These are phyloP conservation scores for Papilio polytes DNA, from an alignment of 1,140 invertebrate species.

Conservation along the genomic window DNA sequence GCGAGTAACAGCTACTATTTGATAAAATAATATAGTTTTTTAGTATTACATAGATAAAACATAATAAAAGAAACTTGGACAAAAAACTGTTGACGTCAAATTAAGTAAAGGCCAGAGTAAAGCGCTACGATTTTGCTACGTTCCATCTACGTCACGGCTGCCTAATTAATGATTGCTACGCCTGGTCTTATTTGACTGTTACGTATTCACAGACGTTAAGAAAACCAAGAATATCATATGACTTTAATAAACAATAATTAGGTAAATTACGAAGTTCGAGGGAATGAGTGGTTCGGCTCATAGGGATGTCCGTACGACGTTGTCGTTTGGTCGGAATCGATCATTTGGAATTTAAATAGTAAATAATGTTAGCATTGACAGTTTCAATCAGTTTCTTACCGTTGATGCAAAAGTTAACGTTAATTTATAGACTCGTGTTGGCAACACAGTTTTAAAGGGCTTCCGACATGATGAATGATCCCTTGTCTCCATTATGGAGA, in stretches of 20 bases:
- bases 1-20: no score
- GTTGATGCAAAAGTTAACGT: background rate
- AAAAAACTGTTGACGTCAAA: background rate
- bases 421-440: conserved; percentile 12
- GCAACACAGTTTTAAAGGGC: background rate
- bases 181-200: background rate
- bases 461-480: conserved; percentile 20
- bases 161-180: conserved; percentile 5
- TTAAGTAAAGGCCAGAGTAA: background rate
- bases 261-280: background rate
- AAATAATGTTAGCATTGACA: background rate
- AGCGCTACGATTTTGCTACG: background rate
- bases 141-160: background rate
- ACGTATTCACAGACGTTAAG: background rate
- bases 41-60: background rate
- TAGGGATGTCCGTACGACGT: no score
- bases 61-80: background rate
- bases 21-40: background rate
- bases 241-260: no score
- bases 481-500: background rate
- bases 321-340: no score
- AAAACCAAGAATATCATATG: background rate
- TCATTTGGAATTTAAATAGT: no score
- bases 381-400: background rate
- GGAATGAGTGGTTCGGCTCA: no score